A percentile compares a stretch with the other conserved stretches of the same genome.
These are phyloP conservation scores for Caenorhabditis sp. DNA, from an alignment of 2,888 invertebrate genomes.

Conservation along the genomic window DNA sequence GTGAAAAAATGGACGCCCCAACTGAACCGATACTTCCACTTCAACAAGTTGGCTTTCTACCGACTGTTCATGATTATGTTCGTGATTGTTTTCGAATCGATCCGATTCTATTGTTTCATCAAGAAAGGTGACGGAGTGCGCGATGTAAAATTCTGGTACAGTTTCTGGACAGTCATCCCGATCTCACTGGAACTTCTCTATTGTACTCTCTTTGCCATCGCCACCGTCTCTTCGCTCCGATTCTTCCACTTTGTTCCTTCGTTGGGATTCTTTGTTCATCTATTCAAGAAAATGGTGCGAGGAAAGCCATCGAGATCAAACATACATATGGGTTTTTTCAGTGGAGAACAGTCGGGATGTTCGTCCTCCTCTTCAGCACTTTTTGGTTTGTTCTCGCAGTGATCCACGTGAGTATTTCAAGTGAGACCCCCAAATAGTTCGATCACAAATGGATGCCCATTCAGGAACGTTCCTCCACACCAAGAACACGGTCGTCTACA, in stretches of 20 bases:
- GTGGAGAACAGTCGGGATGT: slow-evolving; percentile 53
- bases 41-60: slow-evolving; percentile 24
- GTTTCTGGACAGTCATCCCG: background rate
- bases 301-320: background rate
- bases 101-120: slow-evolving; percentile 1
- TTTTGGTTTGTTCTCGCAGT: slow-evolving; percentile 60
- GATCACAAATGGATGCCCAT: background rate
- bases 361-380: slow-evolving; percentile 50
- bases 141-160: background rate
- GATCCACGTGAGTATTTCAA: slow-evolving; percentile 53
- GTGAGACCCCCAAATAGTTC: slow-evolving; percentile 11
- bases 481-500: slow-evolving; percentile 26
- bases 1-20: background rate
- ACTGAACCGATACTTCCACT: slow-evolving; percentile 7
- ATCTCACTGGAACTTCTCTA: slow-evolving; percentile 28
- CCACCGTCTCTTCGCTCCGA: slow-evolving; percentile 29
- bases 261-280: slow-evolving; percentile 54
- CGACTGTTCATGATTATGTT: slow-evolving; percentile 7
- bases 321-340: slow-evolving; percentile 13
- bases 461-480: background rate
- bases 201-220: slow-evolving; percentile 19
- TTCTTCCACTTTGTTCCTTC: slow-evolving; percentile 3
- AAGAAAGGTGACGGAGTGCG: background rate
- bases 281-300: slow-evolving; percentile 51
- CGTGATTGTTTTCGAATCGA: slow-evolving; percentile 9